Evolutionary conservation across 2,888 invertebrate genomes (phyloP).

Genomic region (Netelia inedita): DNA sequence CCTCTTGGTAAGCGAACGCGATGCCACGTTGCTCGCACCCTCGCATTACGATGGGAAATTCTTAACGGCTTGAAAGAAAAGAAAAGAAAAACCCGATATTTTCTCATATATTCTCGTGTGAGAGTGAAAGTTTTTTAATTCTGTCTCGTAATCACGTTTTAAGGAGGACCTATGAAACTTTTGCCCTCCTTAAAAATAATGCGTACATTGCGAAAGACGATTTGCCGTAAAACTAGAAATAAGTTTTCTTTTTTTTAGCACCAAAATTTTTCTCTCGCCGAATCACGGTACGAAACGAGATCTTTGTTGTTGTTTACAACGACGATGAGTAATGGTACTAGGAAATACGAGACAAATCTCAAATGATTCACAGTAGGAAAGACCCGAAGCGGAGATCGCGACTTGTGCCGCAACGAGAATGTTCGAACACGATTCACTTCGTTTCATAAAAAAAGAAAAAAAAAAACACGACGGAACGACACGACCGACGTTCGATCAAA

Average conservation of each 20-base stretch:
- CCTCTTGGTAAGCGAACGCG: conserved; percentile 80
- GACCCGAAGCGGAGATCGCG: conserved; percentile 40
- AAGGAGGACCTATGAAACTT: conserved; percentile 15
- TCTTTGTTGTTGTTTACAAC: not conserved
- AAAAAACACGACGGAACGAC: conserved; percentile 19
- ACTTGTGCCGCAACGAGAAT: conserved; percentile 40
- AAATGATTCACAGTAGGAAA: conserved; percentile 39
- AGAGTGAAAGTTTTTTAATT: conserved; percentile 4
- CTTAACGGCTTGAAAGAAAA: not conserved
- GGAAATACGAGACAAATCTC: not conserved
- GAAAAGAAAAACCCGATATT: conserved; percentile 1
- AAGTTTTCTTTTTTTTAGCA: not conserved
- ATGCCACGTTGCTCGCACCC: not conserved
- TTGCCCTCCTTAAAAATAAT: conserved; percentile 12
- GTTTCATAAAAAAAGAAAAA: conserved; percentile 41
- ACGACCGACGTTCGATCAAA: not conserved
- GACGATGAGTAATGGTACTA: not conserved
- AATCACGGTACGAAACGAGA: not conserved
- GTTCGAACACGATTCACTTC: conserved; percentile 32
- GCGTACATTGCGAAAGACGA: not conserved
- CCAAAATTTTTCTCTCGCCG: not conserved
- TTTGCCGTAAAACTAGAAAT: not conserved
- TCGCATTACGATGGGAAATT: not conserved
- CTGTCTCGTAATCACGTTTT: conserved; percentile 14
- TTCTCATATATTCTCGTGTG: conserved; percentile 28